These are phyloP conservation scores for Onychomys arenicola DNA, from an alignment of 2,797 vertebrate species.

Conservation along the genomic window DNA sequence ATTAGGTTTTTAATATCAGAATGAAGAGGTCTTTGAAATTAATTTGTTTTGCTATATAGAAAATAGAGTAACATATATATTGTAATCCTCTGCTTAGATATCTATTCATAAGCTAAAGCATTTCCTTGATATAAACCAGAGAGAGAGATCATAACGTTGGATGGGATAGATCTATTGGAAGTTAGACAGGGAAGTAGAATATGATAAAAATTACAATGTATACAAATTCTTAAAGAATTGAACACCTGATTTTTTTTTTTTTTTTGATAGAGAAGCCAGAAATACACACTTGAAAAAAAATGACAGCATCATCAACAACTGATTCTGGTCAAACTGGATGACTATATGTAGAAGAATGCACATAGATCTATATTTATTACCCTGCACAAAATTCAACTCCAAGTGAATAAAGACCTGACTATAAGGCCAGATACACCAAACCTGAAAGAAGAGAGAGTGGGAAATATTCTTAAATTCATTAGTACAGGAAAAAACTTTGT, in stretches of 20 bases:
- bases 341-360: background rate
- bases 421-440: background rate
- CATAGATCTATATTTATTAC: background rate
- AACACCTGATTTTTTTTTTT: background rate
- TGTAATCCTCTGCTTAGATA: background rate
- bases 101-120: background rate
- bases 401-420: background rate
- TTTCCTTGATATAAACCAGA: background rate
- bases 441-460: background rate
- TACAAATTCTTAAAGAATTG: background rate
- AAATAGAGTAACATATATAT: background rate
- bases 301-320: background rate
- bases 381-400: background rate
- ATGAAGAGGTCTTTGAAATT: background rate
- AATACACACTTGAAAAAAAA: background rate
- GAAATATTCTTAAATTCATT: background rate
- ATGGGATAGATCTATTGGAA: background rate
- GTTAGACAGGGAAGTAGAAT: background rate
- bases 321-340: background rate
- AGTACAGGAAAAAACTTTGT: background rate
- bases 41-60: background rate
- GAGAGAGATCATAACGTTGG: background rate
- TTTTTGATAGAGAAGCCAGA: background rate
- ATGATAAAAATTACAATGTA: background rate
- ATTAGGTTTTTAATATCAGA: background rate